phyloP scores from a whole-genome alignment of 2,888 invertebrate genomes.

The Torymus tubicola region DNA sequence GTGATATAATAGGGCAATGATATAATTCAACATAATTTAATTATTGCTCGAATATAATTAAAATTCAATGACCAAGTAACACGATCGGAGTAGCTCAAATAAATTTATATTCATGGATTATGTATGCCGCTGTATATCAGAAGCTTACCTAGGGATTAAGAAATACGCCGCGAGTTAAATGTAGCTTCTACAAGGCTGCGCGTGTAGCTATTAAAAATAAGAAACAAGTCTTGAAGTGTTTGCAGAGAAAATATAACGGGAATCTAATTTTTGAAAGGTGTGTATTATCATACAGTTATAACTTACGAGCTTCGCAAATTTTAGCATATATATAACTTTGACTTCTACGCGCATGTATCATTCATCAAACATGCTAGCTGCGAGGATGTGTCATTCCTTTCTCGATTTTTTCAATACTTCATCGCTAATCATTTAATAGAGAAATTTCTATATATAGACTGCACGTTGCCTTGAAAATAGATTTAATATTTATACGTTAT shows the following conservation, averaged over 20 bases:
- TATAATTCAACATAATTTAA: neutral
- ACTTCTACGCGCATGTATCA: constrained; percentile 20
- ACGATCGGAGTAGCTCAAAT: constrained; percentile 9
- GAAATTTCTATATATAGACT: no score
- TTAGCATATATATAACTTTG: constrained; percentile 18
- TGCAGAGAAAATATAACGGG: constrained; percentile 56
- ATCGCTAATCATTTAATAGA: no score
- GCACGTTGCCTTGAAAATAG: no score
- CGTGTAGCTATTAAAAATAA: constrained; percentile 32
- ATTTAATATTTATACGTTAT: no score
- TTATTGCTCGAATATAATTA: constrained; percentile 16
- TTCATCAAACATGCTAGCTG: constrained; percentile 7
- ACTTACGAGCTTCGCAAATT: constrained; percentile 36
- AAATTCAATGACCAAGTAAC: neutral
- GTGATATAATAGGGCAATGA: no score
- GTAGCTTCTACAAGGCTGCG: constrained; percentile 31
- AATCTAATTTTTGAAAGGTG: constrained; percentile 36
- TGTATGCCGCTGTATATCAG: constrained; percentile 26
- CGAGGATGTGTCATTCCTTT: neutral
- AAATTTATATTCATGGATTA: constrained; percentile 29
- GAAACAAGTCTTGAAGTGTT: constrained; percentile 49
- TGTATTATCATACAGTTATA: constrained; percentile 49
- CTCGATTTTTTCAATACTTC: neutral
- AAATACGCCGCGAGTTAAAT: constrained; percentile 36
- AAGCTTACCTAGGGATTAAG: constrained; percentile 38